Evolutionary conservation across 2,888 invertebrate genomes (phyloP).

Genomic region (Melanostoma scalare): DNA sequence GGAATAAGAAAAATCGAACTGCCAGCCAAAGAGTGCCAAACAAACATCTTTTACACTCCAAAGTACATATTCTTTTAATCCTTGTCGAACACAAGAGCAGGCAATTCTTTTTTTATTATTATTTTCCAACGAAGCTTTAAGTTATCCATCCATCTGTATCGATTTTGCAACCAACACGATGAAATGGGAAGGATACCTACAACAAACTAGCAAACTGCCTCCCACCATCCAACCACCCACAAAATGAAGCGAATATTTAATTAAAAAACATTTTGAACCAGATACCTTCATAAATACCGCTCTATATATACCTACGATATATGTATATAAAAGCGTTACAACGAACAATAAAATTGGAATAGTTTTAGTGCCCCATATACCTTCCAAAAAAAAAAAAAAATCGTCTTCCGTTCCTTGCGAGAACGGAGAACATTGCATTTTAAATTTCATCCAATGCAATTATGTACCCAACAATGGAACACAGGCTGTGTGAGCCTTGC

Average conservation of each 20-base stretch:
- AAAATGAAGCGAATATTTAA: conserved; percentile 44
- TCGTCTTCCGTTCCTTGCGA: neutral
- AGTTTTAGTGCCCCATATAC: conserved; percentile 66
- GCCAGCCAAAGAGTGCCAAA: conserved; percentile 63
- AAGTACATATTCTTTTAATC: conserved; percentile 58
- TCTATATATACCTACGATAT: conserved; percentile 13
- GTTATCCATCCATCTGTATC: conserved; percentile 51
- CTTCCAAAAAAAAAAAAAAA: conserved; percentile 1
- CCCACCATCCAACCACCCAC: neutral
- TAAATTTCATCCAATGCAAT: conserved; percentile 64
- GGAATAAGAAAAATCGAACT: conserved; percentile 61
- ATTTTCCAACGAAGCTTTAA: conserved; percentile 44
- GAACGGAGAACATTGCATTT: conserved; percentile 45
- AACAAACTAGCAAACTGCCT: conserved; percentile 10
- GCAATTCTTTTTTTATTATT: neutral
- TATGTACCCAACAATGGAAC: conserved; percentile 51
- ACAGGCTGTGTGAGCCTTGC: conserved; percentile 9
- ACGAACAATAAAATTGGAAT: conserved; percentile 27
- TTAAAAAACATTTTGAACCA: conserved; percentile 45
- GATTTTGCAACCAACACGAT: conserved; percentile 64
- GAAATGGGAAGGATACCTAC: conserved; percentile 34
- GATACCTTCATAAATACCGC: conserved; percentile 27
- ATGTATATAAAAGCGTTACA: conserved; percentile 19
- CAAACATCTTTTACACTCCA: conserved; percentile 49
- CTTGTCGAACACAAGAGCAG: conserved; percentile 32